Conservation (phyloP, 2,113 vertebrate genomes). For the Trematomus loennbergii region DNA sequence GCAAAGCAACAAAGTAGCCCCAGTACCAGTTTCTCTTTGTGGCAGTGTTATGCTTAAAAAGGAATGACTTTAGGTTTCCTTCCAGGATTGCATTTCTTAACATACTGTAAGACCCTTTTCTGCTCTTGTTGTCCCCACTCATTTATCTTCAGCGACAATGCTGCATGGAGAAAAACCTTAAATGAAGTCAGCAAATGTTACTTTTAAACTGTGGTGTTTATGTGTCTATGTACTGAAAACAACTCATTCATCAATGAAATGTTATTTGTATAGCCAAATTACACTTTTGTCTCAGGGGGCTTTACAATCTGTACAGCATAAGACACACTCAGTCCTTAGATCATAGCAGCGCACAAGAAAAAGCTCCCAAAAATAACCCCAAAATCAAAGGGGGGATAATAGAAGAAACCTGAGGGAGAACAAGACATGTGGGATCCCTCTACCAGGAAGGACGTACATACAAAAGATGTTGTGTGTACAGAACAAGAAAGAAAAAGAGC, state of each 20-base stretch:
- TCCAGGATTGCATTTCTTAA: not conserved
- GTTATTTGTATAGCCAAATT: too few relatives aligned
- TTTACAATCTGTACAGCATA: too few relatives aligned
- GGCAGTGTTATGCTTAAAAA: slow-evolving; percentile 15
- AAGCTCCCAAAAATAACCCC: too few relatives aligned
- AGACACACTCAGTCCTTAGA: too few relatives aligned
- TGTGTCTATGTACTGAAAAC: not conserved
- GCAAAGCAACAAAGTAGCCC: slow-evolving; percentile 49
- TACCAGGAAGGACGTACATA: too few relatives aligned
- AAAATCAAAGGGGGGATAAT: too few relatives aligned
- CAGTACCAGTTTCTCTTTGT: slow-evolving; percentile 21
- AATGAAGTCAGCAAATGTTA: not conserved
- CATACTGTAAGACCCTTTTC: not conserved
- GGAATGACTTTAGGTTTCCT: slow-evolving; percentile 7
- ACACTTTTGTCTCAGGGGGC: too few relatives aligned
- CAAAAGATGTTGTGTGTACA: too few relatives aligned
- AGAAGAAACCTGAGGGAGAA: too few relatives aligned
- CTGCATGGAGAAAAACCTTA: not conserved
- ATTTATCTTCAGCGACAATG: slow-evolving; percentile 24
- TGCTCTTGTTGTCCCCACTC: slow-evolving; percentile 1
- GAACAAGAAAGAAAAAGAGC: not conserved
- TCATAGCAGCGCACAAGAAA: too few relatives aligned
- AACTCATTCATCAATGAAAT: too few relatives aligned
- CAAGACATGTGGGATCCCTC: too few relatives aligned
- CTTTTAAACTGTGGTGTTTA: slow-evolving; percentile 4